Conservation (phyloP, 2,888 invertebrate genomes). For the Amphiduros pacificus region DNA sequence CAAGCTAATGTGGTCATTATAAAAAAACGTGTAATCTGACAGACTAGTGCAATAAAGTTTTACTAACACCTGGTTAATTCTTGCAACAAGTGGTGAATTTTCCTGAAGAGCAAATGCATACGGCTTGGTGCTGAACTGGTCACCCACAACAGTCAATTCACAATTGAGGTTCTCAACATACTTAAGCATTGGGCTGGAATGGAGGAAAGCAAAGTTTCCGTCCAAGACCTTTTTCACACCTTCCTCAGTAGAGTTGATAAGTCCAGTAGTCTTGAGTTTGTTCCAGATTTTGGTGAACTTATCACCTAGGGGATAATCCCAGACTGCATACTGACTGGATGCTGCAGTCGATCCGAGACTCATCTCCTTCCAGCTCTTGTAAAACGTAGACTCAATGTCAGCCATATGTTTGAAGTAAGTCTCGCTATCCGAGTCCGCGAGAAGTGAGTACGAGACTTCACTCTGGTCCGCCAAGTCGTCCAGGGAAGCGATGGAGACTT, state of each 20-base stretch:
- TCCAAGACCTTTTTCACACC: slow-evolving; percentile 71
- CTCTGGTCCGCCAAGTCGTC: slow-evolving; percentile 29
- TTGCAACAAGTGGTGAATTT: slow-evolving; percentile 28
- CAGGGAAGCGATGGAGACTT: slow-evolving; percentile 32
- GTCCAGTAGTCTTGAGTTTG: slow-evolving; percentile 78
- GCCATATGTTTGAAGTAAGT: slow-evolving; percentile 32
- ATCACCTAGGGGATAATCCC: slow-evolving; percentile 83
- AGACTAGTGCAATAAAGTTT: neutral
- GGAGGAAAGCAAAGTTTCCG: slow-evolving; percentile 37
- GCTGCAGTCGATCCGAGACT: slow-evolving; percentile 26
- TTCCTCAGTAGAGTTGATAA: slow-evolving; percentile 70
- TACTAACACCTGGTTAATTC: neutral
- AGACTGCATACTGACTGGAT: slow-evolving; percentile 33
- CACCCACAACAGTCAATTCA: slow-evolving; percentile 35
- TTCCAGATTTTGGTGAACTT: slow-evolving; percentile 85
- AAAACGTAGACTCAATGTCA: slow-evolving; percentile 34
- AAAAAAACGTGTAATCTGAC: neutral
- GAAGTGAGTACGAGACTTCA: slow-evolving; percentile 20
- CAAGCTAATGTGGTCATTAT: too few species aligned
- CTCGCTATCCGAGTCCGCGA: slow-evolving; percentile 4
- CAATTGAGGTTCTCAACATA: slow-evolving; percentile 34
- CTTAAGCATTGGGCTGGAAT: slow-evolving; percentile 40
- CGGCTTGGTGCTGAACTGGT: slow-evolving; percentile 38
- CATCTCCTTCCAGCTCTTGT: slow-evolving; percentile 37
- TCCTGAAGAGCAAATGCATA: slow-evolving; percentile 41